Percentiles rank a stretch among this genome's conserved stretches.
These are phyloP conservation scores for Cotesia congregata DNA, from an alignment of 2,888 invertebrate genomes.

Conservation along the genomic window DNA sequence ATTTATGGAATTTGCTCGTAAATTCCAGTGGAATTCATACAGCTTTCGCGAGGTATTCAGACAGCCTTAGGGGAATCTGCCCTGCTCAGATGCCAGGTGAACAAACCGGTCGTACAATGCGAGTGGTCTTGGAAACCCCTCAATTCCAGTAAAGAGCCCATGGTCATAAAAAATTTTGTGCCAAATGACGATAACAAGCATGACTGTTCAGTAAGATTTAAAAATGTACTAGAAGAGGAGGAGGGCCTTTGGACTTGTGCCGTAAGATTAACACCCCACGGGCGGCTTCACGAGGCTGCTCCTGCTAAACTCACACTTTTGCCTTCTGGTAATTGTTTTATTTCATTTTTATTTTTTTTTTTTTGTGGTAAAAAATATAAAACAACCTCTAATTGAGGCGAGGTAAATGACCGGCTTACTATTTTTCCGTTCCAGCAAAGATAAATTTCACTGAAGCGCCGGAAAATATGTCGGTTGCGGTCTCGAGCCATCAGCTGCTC, in stretches of 20 bases:
- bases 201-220: slow-evolving; percentile 67
- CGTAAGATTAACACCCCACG: slow-evolving; percentile 61
- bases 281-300: slow-evolving; percentile 65
- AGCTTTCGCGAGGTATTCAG: slow-evolving; percentile 66
- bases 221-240: slow-evolving; percentile 66
- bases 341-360: slow-evolving; percentile 13
- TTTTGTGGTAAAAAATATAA: slow-evolving; percentile 14
- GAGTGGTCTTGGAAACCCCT: slow-evolving; percentile 68
- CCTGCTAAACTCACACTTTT: slow-evolving; percentile 65
- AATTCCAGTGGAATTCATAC: slow-evolving; percentile 66
- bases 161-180: slow-evolving; percentile 61
- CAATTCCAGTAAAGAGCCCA: slow-evolving; percentile 61
- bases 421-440: slow-evolving; percentile 56
- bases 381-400: neutral
- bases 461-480: slow-evolving; percentile 58
- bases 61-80: slow-evolving; percentile 66
- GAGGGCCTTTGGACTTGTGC: slow-evolving; percentile 69
- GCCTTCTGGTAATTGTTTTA: slow-evolving; percentile 59
- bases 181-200: slow-evolving; percentile 65
- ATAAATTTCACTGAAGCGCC: slow-evolving; percentile 63
- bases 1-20: slow-evolving; percentile 35
- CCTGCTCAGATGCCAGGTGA: slow-evolving; percentile 64
- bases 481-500: slow-evolving; percentile 59
- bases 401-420: neutral
- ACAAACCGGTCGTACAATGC: slow-evolving; percentile 66